phyloP scores from a whole-genome alignment of 2,797 vertebrate species.

The Gymnoscopelus braueri region DNA sequence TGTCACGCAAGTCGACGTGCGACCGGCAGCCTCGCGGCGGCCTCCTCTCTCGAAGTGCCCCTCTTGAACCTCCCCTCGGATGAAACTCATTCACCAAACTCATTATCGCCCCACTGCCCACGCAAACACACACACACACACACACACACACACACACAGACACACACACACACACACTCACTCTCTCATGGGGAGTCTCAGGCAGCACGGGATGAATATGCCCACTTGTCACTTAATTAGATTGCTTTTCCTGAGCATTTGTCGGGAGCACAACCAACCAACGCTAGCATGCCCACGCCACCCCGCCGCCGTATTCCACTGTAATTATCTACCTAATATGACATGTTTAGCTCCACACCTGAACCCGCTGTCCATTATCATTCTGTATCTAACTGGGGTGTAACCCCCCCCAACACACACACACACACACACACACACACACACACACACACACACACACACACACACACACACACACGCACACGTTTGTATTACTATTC shows the following conservation, averaged over 20 bases:
- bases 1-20: conserved; percentile 75
- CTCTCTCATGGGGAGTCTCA: conserved; percentile 49
- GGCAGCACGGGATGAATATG: conserved; percentile 70
- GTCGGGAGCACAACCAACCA: conserved; percentile 60
- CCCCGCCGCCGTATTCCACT: conserved; percentile 51
- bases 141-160: no score
- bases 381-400: conserved; percentile 38
- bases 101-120: conserved; percentile 72
- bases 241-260: conserved; percentile 72
- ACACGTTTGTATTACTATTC: no score
- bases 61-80: conserved; percentile 73
- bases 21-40: conserved; percentile 70
- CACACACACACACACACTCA: no score
- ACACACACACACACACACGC: no score
- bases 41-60: conserved; percentile 61
- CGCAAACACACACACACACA: no score
- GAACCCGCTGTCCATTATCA: conserved; percentile 64
- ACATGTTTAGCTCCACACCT: conserved; percentile 73
- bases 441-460: no score
- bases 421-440: no score
- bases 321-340: conserved; percentile 80
- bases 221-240: conserved; percentile 84
- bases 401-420: conserved; percentile 26
- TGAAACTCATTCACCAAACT: conserved; percentile 85
- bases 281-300: conserved; percentile 43